phyloP scores from a whole-genome alignment of 2,113 vertebrate species.

The Dipodomys ordii region DNA sequence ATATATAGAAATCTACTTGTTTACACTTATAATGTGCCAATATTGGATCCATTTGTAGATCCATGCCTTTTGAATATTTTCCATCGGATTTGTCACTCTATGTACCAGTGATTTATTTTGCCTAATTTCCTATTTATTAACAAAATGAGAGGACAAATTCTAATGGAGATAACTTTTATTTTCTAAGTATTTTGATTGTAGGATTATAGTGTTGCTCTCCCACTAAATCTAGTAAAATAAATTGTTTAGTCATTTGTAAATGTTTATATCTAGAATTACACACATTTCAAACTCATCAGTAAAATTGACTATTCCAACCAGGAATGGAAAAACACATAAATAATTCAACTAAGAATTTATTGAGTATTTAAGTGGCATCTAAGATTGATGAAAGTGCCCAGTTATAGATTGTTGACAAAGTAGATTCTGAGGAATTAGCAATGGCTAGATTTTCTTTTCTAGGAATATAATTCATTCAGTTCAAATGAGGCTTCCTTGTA shows the following conservation, averaged over 20 bases:
- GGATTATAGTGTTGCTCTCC: background rate
- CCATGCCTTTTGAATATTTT: background rate
- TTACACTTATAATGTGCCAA: background rate
- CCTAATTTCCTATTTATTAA: background rate
- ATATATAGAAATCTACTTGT: background rate
- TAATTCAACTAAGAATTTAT: conserved; percentile 9
- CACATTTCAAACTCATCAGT: conserved; percentile 33
- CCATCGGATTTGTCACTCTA: background rate
- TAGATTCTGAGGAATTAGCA: background rate
- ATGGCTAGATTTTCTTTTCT: background rate
- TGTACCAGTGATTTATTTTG: background rate
- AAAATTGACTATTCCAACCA: background rate
- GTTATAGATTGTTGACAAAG: background rate
- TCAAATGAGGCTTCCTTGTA: background rate
- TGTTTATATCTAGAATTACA: conserved; percentile 25
- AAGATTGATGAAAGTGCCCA: background rate
- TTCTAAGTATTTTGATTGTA: background rate
- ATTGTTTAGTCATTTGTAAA: conserved; percentile 13
- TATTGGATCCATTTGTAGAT: background rate
- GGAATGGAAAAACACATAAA: background rate
- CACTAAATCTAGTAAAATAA: background rate
- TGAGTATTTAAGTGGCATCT: conserved; percentile 11
- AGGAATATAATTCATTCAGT: background rate
- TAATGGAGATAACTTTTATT: background rate
- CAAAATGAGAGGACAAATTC: conserved; percentile 11